Evolutionary conservation across 2,888 invertebrate species (phyloP).

Genomic region (Sepiola atlantica): DNA sequence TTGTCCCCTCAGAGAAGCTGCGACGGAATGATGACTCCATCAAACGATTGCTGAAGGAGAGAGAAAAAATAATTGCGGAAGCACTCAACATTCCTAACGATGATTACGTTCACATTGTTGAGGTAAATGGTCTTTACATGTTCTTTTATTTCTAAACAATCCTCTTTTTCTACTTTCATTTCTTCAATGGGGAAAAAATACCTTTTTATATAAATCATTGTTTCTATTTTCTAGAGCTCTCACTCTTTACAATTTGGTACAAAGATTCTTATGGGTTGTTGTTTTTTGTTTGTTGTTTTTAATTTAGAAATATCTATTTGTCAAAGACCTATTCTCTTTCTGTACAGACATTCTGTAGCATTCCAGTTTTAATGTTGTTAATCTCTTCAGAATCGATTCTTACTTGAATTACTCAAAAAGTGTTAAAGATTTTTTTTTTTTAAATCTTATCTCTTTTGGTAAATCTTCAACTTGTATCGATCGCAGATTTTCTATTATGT

Average conservation of each 20-base stretch:
- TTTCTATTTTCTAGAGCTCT: background rate
- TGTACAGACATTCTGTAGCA: background rate
- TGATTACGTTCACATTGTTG: slow-evolving; percentile 82
- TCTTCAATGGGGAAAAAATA: background rate
- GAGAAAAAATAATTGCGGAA: slow-evolving; percentile 84
- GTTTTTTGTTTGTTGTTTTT: background rate
- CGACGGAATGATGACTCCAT: slow-evolving; percentile 84
- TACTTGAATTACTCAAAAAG: background rate
- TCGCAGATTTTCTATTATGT: background rate
- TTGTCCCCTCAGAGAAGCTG: slow-evolving; percentile 80
- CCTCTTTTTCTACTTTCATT: background rate
- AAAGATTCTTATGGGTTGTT: background rate
- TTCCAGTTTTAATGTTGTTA: background rate
- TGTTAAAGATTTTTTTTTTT: background rate
- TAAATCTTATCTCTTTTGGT: background rate
- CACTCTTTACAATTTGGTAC: background rate
- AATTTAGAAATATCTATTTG: background rate
- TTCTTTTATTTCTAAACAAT: background rate
- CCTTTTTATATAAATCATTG: background rate
- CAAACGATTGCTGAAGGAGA: slow-evolving; percentile 82
- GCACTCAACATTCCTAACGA: slow-evolving; percentile 84
- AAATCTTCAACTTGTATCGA: background rate
- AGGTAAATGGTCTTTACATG: slow-evolving; percentile 66
- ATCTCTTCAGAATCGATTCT: background rate
- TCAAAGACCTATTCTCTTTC: background rate